These are phyloP conservation scores for Scolopax mira DNA, from an alignment of 2,113 vertebrate species.

Conservation along the genomic window DNA sequence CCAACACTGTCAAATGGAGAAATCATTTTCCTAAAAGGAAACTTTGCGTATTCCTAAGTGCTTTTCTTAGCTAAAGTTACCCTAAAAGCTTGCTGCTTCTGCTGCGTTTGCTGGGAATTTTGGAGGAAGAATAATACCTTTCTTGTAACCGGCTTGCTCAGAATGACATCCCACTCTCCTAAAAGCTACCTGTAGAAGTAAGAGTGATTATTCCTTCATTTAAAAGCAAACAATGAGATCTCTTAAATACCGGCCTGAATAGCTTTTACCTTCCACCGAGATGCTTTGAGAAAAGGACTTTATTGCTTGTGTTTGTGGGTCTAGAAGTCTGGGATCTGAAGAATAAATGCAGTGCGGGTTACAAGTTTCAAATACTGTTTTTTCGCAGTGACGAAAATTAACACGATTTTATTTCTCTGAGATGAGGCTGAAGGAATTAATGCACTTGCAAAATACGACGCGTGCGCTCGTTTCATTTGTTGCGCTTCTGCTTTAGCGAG, in stretches of 20 bases:
- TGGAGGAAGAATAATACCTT: background rate
- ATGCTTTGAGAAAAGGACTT: background rate
- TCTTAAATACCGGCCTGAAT: background rate
- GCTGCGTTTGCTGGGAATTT: conserved; percentile 9
- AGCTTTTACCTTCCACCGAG: background rate
- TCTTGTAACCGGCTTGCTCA: background rate
- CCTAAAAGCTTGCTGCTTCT: conserved; percentile 41
- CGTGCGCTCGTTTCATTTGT: conserved; percentile 15
- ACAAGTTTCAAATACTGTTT: background rate
- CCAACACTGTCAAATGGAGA: conserved; percentile 62
- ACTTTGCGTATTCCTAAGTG: conserved; percentile 58
- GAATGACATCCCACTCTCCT: background rate
- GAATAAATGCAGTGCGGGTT: background rate
- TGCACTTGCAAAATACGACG: background rate
- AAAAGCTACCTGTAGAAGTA: conserved; percentile 40
- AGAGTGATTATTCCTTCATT: background rate
- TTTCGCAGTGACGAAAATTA: background rate
- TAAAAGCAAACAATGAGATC: background rate
- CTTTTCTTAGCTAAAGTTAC: conserved; percentile 66
- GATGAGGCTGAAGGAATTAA: background rate
- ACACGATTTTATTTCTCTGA: background rate
- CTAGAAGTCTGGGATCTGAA: background rate
- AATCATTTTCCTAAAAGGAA: conserved; percentile 61
- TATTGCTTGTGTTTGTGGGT: background rate
- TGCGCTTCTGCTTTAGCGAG: background rate